Evolutionary conservation across 1,140 invertebrate species (phyloP).

Genomic region (Pogonognathellus flavescens): DNA sequence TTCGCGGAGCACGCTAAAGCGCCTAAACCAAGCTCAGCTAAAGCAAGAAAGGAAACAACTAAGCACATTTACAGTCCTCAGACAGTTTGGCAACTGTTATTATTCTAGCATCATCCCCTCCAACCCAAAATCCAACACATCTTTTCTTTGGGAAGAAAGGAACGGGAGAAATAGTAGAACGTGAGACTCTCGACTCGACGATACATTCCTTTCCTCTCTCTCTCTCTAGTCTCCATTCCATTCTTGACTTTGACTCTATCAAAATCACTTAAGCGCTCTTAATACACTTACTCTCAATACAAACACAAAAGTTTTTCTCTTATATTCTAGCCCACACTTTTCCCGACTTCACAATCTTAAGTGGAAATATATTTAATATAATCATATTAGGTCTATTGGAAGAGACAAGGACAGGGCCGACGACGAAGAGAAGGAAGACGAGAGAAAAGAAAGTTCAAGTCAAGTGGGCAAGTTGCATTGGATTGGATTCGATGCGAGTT

Average conservation of each 20-base stretch:
- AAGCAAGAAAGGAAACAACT: slow-evolving; percentile 42
- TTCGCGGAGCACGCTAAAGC: neutral
- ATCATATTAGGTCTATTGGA: slow-evolving; percentile 36
- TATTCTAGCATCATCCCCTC: slow-evolving; percentile 49
- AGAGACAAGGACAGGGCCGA: neutral
- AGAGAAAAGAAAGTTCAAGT: slow-evolving; percentile 14
- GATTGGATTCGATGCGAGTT: slow-evolving; percentile 28
- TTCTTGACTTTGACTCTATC: slow-evolving; percentile 50
- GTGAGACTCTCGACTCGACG: slow-evolving; percentile 48
- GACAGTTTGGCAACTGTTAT: slow-evolving; percentile 49
- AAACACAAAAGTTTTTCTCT: slow-evolving; percentile 47
- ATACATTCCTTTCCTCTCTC: slow-evolving; percentile 39
- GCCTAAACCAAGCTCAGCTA: slow-evolving; percentile 20
- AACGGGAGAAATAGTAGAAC: slow-evolving; percentile 28
- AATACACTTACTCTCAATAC: slow-evolving; percentile 50
- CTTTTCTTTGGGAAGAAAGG: slow-evolving; percentile 36
- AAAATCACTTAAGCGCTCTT: slow-evolving; percentile 50
- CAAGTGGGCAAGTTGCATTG: slow-evolving; percentile 30
- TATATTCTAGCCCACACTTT: neutral
- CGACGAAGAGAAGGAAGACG: neutral
- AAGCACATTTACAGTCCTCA: slow-evolving; percentile 46
- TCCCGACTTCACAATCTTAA: neutral
- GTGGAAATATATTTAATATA: slow-evolving; percentile 48
- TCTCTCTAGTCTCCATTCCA: slow-evolving; percentile 38
- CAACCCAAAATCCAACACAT: slow-evolving; percentile 48